phyloP scores from a whole-genome alignment of 37 sponge, comb jelly and placozoan genomes.

The Cliona cf. orientalis region DNA sequence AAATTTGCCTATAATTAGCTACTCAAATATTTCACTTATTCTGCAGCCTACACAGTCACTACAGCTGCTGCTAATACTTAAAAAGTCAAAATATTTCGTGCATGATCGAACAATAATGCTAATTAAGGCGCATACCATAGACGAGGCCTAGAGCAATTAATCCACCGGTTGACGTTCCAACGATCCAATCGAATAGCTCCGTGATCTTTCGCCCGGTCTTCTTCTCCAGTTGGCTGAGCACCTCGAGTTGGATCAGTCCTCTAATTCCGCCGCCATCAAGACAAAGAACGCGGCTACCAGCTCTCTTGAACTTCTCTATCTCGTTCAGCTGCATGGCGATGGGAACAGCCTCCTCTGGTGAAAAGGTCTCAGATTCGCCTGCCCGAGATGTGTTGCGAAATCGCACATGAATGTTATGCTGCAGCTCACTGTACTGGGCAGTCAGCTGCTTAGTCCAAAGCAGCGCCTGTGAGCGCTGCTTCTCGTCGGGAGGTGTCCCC shows the following conservation, averaged over 20 bases:
- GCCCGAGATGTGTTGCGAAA: slow-evolving; percentile 3
- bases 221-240: slow-evolving; percentile 48
- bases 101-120: no score
- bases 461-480: background rate
- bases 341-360: slow-evolving; percentile 20
- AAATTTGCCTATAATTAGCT: no score
- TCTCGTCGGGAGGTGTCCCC: background rate
- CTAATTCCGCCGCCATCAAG: slow-evolving; percentile 73
- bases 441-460: slow-evolving; percentile 19
- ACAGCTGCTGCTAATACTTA: no score
- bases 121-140: slow-evolving; percentile 54
- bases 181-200: slow-evolving; percentile 75
- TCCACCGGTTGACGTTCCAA: slow-evolving; percentile 68
- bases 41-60: no score
- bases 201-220: slow-evolving; percentile 55
- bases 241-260: slow-evolving; percentile 60
- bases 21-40: no score
- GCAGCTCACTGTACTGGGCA: slow-evolving; percentile 14
- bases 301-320: slow-evolving; percentile 13
- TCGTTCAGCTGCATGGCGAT: slow-evolving; percentile 22
- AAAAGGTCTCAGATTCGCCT: background rate
- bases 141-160: slow-evolving; percentile 64
- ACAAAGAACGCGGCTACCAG: slow-evolving; percentile 50
- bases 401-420: slow-evolving; percentile 4
- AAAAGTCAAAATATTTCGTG: no score